Evolutionary conservation across 2,797 vertebrate species (phyloP), one percentile per base, ranked within the genome.

Genomic region (Melopsittacus undulatus): DNA sequence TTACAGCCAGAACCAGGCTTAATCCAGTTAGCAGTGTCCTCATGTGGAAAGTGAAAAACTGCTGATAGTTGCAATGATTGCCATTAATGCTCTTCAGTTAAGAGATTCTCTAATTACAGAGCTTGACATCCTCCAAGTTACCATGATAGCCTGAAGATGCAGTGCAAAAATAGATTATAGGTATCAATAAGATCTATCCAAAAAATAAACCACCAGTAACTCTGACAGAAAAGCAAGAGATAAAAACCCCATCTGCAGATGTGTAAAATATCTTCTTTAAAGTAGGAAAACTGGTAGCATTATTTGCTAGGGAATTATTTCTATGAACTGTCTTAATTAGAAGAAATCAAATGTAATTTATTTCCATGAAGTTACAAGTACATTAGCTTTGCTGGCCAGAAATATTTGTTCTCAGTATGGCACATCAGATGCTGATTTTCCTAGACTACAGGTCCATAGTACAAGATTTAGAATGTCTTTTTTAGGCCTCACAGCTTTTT

Each of bases 21-120:
- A 97, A 98, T 97, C 90, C 95, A 97, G 97, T 97, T 98, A 98
- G 59, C 94, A 70, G 20, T 56, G 81, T 94, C 69, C 93, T 97
- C 93, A 75, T 84, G 79, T 77, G 96, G 95, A 96, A 97, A 96
- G 72, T 83, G 67, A 95, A 96, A 97, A 97, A 92, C 27, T 94
- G 95, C 97, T 97, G 97, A 97, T 70, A 94, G 68, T 93, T 91
- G 87, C 87, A 94, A 93, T 92, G 75, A 68, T 48, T 95, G 69
- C 73, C 80, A 79, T 96, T 96, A 96, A 32, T 90, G 81, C 79
- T 94, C 77, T 93, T 92, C 81, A 92, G 74, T 91, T 86, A 92
- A 66, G 89, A 36, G 84, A 88, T 92, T 96, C 76, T 96, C 74
- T 97, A 97, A 97, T 97, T 97, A 97, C 61, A 86, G 32, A 78